Conservation (phyloP, 2,888 invertebrate genomes). For the Pegoplata infirma region DNA sequence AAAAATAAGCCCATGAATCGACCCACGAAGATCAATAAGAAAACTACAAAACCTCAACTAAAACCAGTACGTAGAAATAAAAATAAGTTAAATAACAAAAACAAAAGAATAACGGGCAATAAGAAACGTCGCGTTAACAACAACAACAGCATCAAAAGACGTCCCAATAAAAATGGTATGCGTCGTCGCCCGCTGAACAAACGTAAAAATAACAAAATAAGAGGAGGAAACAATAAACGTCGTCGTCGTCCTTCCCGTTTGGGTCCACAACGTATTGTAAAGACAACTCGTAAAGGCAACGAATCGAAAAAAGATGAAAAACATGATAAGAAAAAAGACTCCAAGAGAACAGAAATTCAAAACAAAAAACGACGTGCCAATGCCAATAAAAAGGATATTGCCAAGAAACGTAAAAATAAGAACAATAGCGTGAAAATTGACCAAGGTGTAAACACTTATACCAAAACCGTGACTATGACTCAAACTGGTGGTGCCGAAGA, state of each 20-base stretch:
- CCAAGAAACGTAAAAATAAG: conserved; percentile 30
- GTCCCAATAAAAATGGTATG: background rate
- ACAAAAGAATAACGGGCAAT: background rate
- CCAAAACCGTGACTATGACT: conserved; percentile 46
- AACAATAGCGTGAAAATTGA: conserved; percentile 21
- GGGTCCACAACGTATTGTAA: background rate
- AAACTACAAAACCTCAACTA: background rate
- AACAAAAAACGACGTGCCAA: background rate
- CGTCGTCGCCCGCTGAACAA: conserved; percentile 2
- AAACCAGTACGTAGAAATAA: conserved; percentile 37
- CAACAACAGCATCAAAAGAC: too few relatives aligned
- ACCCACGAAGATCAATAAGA: background rate
- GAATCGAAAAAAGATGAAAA: background rate
- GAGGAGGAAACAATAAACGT: background rate
- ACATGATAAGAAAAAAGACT: background rate
- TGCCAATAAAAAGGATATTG: background rate
- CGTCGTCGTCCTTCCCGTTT: background rate
- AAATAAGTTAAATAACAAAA: background rate
- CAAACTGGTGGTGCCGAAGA: conserved; percentile 34
- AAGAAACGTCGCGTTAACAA: conserved; percentile 7
- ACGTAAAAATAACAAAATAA: background rate
- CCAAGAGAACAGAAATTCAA: background rate
- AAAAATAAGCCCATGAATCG: background rate
- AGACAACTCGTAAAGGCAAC: background rate
- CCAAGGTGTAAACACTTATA: conserved; percentile 31